Base-by-base conservation (phyloP, 2,888 invertebrate species). In the Ectropis crepuscularia region DNA sequence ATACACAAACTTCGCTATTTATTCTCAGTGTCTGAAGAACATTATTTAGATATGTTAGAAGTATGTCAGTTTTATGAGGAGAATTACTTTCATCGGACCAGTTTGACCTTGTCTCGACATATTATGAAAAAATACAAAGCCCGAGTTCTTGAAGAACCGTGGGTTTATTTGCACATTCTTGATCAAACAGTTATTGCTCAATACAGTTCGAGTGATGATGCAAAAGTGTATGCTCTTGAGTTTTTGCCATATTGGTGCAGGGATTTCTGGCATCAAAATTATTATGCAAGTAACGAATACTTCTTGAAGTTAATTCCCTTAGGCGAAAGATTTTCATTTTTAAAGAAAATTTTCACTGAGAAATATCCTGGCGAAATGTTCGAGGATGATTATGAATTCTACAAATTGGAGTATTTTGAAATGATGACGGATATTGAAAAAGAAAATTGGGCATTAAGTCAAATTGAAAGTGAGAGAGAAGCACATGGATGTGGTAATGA, bases 21-120 rank as follows among this genome's bases (percentile, higher is more conserved):
- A 49, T 73, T 67, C 64, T 60, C 79, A 6, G 65, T 80, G 55
- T 81, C 79, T 2, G 68, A 71, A 67, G 66, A 61, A 5, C 69
- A 76, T 50, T 88, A 83, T 69, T 77, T 88, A 54, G 72, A 84
- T 69, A 59, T 87, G 43, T 62, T 86, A n/a, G 87, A 87, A 73
- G 78, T 71, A 42, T 71, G 75, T 58, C 49, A 53, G n/a, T 5
- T 8, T 6, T 41, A 2, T n/a, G 41, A 38, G 4, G 6, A 11
- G 0, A 37, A 8, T 12, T 9, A 12, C n/a, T 54, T 10, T 37
- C 37, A n/a, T 10, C 6, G 10, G 1, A 43, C 53, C 7, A 53
- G 36, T 11, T 69, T 83, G 39, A 74, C 79, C 57, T 68, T 81
- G 59, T 85, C 69, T 46, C 75, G 66, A 77, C 75, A 69, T 72